Base-by-base conservation (phyloP, 2,113 vertebrate species). In the Gallinago media region DNA sequence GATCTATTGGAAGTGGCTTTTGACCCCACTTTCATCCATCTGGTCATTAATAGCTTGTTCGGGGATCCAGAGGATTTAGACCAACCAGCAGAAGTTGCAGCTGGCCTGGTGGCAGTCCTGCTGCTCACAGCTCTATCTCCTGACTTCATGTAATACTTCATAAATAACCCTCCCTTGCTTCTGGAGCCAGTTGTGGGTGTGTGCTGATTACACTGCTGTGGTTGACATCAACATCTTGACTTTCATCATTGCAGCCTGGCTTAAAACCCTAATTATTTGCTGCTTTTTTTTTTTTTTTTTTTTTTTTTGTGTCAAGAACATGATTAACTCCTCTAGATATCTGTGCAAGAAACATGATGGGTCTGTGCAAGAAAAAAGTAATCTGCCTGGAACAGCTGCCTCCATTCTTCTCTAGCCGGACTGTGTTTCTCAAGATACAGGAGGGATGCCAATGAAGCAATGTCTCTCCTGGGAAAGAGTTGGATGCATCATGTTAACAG, bases 291-390 rank as follows among this genome's bases (percentile, higher is more conserved):
- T 76, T 66, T 52, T 71, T 52, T 58, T 76, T 66, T 52, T 76
- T 52, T 76, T 62, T 52, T 63, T 52, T 58, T 1, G 2, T 75
- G 89, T 94, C 76, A 61, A 47, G 76, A 92, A 25, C 18, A 3
- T 59, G 83, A 92, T 89, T 81, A 94, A 89, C 61, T 94, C 68
- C 92, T 94, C 62, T 80, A 92, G 88, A 10, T 96, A 92, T 80
- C 71, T 79, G 56, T 81, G 79, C 34, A 59, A 77, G 68, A 95
- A 71, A 68, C 47, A 15, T 0, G 16, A 63, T 11, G 44, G 89
- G 47, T 25, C 65, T 1, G 8, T 26, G 20, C 49, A 63, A 88
- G 38, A n/a, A 20, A 47, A 36, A 72, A 77, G 25, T 23, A 31
- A 85, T 62, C 75, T 4, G 7, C 36, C 46, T 52, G 80, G 68